Percentiles rank a stretch among this genome's conserved stretches.
Evolutionary conservation across 1,140 invertebrate genomes (phyloP).

Genomic region (Parasteatoda tepidariorum): DNA sequence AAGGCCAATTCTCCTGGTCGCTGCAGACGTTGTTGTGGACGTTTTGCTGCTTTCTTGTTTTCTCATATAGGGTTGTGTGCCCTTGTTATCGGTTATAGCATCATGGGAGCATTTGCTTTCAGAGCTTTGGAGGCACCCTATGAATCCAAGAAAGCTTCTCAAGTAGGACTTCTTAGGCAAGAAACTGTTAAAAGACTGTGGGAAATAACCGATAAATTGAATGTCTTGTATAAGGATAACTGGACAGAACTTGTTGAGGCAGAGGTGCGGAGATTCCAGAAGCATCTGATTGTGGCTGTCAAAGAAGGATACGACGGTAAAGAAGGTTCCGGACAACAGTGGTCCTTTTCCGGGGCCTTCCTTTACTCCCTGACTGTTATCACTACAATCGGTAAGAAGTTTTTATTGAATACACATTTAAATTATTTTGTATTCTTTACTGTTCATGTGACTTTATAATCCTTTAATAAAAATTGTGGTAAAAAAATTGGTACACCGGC

Average conservation of each 20-base stretch:
- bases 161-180: constrained; percentile 66
- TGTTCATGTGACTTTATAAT: too few relatives aligned
- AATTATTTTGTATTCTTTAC: too few relatives aligned
- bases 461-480: too few relatives aligned
- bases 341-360: constrained; percentile 90
- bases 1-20: constrained; percentile 63
- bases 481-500: too few relatives aligned
- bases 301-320: constrained; percentile 83
- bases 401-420: too few relatives aligned
- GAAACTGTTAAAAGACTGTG: constrained; percentile 75
- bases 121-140: constrained; percentile 85
- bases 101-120: constrained; percentile 93
- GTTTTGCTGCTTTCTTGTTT: constrained; percentile 91
- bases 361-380: constrained; percentile 98
- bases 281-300: constrained; percentile 80
- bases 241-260: constrained; percentile 76
- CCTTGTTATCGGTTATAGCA: constrained; percentile 92
- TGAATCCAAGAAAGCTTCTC: constrained; percentile 73
- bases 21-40: constrained; percentile 81
- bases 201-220: constrained; percentile 93
- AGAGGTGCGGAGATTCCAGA: constrained; percentile 88
- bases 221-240: constrained; percentile 94
- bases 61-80: constrained; percentile 93
- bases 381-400: constrained; percentile 93
- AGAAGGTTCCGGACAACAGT: constrained; percentile 75